Base-by-base conservation (phyloP, 2,888 invertebrate genomes). In the Aelia acuminata region DNA sequence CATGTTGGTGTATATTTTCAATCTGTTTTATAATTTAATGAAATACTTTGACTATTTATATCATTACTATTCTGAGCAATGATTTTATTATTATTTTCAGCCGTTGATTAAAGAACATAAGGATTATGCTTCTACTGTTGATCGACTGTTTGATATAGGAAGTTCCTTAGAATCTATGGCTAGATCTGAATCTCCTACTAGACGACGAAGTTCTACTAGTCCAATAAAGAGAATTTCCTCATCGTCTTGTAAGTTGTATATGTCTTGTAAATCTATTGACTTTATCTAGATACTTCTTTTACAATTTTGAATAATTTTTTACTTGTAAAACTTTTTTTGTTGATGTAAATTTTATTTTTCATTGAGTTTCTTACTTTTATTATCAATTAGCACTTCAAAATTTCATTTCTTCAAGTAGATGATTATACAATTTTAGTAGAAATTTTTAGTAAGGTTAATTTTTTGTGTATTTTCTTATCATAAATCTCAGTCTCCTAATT, bases 91-190 rank as follows among this genome's bases (percentile, higher is more conserved):
- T 75, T 89, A 84, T 87, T 91, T 90, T 11, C 91, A 94, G 92
- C 98, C 98, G 0, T 94, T 99, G 85, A 93, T 95, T 26, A 97
- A 97, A 92, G 98, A 98, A 91, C 97, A 98, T 92, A 95, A 97
- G 88, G 97, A 98, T 91, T 98, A 96, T 92, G 95, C 95, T 0
- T 93, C 94, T 22, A 97, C 96, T 49, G 96, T 99, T 80, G 98
- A 98, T 91, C 97, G 97, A 93, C 94, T 97, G 88, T 98, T 98
- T 92, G 98, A 98, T 91, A 94, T 98, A 0, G 98, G 98, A 1
- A 95, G 95, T 49, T 94, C 96, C 39, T 98, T 97, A 92, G 98
- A 98, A 91, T 95, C 96, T 22, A 92, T 98, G 84, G 96, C 96
- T 85, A 94, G 97, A 53, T 96, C 96, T 0, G 97, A 97, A 91